These are phyloP conservation scores for Gadus macrocephalus DNA, from an alignment of 2,113 vertebrate genomes.

Conservation along the genomic window DNA sequence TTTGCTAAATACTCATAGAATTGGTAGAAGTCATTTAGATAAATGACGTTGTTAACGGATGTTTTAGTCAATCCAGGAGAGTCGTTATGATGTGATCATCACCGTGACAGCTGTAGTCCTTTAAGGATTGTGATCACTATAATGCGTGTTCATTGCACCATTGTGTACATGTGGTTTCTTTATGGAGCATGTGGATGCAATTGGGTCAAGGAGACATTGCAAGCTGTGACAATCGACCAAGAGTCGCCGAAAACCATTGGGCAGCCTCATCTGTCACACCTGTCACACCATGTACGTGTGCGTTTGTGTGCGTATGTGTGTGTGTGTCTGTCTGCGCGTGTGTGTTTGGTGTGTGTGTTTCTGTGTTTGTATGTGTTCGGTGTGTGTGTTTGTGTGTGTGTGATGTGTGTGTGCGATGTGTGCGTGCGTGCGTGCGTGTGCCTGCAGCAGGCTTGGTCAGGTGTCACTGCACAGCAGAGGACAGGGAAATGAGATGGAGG, in stretches of 20 bases:
- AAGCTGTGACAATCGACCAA: conserved; percentile 32
- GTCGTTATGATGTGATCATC: too few relatives aligned
- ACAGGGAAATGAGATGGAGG: neutral
- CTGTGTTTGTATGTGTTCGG: neutral
- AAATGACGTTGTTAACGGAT: too few relatives aligned
- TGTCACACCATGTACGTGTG: conserved; percentile 45
- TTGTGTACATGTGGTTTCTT: conserved; percentile 7
- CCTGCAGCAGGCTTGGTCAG: neutral
- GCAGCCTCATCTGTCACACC: conserved; percentile 35
- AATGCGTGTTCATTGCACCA: too few relatives aligned
- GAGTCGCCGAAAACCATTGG: conserved; percentile 10
- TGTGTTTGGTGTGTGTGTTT: neutral
- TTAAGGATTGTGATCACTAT: too few relatives aligned
- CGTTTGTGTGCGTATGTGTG: neutral
- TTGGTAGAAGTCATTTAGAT: too few relatives aligned
- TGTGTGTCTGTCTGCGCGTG: neutral
- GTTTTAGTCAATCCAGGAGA: too few relatives aligned
- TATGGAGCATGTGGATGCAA: conserved; percentile 25
- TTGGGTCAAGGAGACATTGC: conserved; percentile 53
- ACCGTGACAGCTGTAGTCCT: too few relatives aligned
- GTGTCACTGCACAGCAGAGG: conserved; percentile 23
- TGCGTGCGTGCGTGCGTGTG: neutral
- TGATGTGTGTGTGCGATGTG: neutral
- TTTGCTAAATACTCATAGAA: too few relatives aligned
- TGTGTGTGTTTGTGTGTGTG: neutral